Evolutionary conservation across 1,140 invertebrate genomes (phyloP).

Genomic region (Drosophila watanabei): DNA sequence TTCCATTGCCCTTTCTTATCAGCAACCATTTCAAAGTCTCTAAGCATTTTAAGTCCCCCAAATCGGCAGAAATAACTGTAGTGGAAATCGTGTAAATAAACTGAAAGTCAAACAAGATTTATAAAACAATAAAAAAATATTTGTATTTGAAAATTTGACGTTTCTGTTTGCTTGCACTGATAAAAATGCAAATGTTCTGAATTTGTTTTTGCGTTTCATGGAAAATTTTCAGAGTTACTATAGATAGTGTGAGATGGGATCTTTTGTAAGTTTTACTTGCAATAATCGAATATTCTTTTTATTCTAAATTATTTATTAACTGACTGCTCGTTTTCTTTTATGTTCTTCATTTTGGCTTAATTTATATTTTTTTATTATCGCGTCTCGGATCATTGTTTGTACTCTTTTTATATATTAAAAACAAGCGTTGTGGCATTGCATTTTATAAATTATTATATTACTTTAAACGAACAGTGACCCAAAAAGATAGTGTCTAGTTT

Average conservation of each 20-base stretch:
- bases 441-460: neutral
- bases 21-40: slow-evolving; percentile 20
- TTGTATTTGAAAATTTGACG: slow-evolving; percentile 41
- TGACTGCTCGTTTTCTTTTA: neutral
- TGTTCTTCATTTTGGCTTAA: no score
- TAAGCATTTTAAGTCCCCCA: slow-evolving; percentile 11
- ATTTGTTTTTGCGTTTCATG: slow-evolving; percentile 54
- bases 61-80: slow-evolving; percentile 21
- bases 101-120: slow-evolving; percentile 32
- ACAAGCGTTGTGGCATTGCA: no score
- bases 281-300: neutral
- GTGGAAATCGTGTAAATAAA: slow-evolving; percentile 20
- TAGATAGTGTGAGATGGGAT: slow-evolving; percentile 2
- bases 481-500: neutral
- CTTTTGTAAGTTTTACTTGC: neutral
- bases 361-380: no score
- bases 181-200: slow-evolving; percentile 53
- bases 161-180: slow-evolving; percentile 55
- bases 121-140: slow-evolving; percentile 64
- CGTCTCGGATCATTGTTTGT: no score
- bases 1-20: slow-evolving; percentile 33
- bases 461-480: neutral
- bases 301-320: neutral
- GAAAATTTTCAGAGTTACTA: slow-evolving; percentile 40
- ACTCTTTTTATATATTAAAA: no score